Percentiles rank a stretch among this genome's conserved stretches.
Evolutionary conservation across 2,888 invertebrate genomes (phyloP).

Genomic region (Microplitis deprimator): DNA sequence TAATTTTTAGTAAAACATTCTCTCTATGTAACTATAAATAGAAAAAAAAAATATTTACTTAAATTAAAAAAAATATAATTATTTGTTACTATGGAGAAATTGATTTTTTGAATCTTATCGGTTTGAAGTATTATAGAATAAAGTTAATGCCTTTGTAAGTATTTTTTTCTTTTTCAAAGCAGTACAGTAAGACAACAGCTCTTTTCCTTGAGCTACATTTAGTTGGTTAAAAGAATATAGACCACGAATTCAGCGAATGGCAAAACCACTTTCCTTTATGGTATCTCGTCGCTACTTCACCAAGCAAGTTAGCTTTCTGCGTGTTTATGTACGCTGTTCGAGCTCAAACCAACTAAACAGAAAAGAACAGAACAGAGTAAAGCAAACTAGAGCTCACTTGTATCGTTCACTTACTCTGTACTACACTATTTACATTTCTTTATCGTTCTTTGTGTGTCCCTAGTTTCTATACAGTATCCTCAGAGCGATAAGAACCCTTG

Average conservation of each 20-base stretch:
- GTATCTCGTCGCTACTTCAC: slow-evolving; percentile 14
- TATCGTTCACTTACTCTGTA: neutral
- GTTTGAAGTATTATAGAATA: too few relatives aligned
- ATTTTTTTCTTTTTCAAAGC: neutral
- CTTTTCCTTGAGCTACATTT: slow-evolving; percentile 47
- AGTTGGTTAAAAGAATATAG: slow-evolving; percentile 16
- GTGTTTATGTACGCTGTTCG: slow-evolving; percentile 6
- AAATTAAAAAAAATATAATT: too few relatives aligned
- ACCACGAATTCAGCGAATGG: slow-evolving; percentile 1
- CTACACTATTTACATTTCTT: slow-evolving; percentile 10
- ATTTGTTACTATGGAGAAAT: too few relatives aligned
- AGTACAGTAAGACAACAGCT: neutral
- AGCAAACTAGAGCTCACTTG: neutral
- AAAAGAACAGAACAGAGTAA: neutral
- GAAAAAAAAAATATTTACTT: too few relatives aligned
- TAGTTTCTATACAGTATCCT: slow-evolving; percentile 2
- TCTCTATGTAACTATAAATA: too few relatives aligned
- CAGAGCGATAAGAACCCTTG: slow-evolving; percentile 26
- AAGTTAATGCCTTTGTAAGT: neutral
- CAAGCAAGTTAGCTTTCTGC: neutral
- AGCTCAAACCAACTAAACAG: neutral
- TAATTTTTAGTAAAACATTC: too few relatives aligned
- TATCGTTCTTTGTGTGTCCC: neutral
- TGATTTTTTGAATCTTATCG: too few relatives aligned
- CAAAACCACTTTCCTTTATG: slow-evolving; percentile 35